Conservation (phyloP, 2,797 vertebrate genomes). For the Staurois parvus region DNA sequence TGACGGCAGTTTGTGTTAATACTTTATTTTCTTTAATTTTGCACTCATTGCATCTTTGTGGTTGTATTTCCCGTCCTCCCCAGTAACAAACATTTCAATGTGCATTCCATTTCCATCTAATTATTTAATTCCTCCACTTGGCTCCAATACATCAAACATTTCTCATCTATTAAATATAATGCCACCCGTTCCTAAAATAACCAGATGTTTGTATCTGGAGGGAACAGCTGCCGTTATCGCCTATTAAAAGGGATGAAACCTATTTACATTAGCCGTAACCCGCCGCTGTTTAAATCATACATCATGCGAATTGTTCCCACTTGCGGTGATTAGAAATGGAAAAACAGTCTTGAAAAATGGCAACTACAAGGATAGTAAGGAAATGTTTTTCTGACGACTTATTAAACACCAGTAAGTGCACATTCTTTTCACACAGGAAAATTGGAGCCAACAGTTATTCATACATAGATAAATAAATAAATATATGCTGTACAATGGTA, state of each 20-base stretch:
- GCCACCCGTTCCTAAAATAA: conserved; percentile 75
- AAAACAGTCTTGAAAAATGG: neutral
- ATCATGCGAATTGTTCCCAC: conserved; percentile 63
- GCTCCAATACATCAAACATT: conserved; percentile 72
- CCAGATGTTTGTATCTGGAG: conserved; percentile 74
- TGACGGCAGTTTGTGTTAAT: too few relatives aligned
- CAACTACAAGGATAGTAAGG: neutral
- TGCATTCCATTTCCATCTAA: conserved; percentile 66
- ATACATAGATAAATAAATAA: too few relatives aligned
- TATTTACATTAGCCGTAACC: conserved; percentile 71
- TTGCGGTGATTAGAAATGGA: conserved; percentile 57
- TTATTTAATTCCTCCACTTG: conserved; percentile 70
- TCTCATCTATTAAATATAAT: conserved; percentile 78
- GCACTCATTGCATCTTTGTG: too few relatives aligned
- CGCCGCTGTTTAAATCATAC: conserved; percentile 69
- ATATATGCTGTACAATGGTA: too few relatives aligned
- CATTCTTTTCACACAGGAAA: too few relatives aligned
- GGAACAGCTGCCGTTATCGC: conserved; percentile 75
- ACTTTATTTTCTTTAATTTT: too few relatives aligned
- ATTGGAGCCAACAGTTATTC: too few relatives aligned
- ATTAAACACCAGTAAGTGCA: neutral
- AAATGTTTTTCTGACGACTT: conserved; percentile 7
- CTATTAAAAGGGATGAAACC: conserved; percentile 72
- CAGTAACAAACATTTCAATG: neutral
- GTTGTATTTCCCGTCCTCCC: too few relatives aligned